phyloP scores from a whole-genome alignment of 2,888 invertebrate species.

The Drosophila histrio region DNA sequence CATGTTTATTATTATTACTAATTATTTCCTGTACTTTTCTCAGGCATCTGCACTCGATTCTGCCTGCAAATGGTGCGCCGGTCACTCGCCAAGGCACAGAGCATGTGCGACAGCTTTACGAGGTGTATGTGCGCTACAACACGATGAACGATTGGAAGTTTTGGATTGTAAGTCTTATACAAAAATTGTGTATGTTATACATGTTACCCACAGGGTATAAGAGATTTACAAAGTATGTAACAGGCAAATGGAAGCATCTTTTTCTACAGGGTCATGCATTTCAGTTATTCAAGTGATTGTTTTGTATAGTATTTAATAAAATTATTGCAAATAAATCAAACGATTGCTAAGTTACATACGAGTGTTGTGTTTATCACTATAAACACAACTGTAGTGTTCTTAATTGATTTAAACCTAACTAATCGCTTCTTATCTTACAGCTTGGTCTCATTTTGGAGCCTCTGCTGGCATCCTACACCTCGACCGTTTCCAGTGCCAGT shows the following conservation, averaged over 20 bases:
- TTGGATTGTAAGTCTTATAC: constrained; percentile 92
- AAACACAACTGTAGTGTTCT: no score
- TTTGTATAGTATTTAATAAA: no score
- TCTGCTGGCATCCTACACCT: constrained; percentile 94
- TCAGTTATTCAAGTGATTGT: no score
- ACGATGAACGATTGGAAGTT: constrained; percentile 98
- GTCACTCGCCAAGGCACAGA: constrained; percentile 95
- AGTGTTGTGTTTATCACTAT: no score
- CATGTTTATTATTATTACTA: no score
- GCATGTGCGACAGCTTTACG: constrained; percentile 96
- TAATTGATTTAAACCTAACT: background rate
- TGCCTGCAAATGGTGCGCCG: constrained; percentile 98
- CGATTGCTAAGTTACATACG: no score
- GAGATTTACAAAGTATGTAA: no score
- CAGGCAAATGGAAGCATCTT: no score
- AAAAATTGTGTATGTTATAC: background rate
- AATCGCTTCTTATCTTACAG: constrained; percentile 85
- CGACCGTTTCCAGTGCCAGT: constrained; percentile 95
- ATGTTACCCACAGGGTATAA: no score
- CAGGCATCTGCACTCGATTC: constrained; percentile 96
- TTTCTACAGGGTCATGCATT: no score
- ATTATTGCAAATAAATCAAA: no score
- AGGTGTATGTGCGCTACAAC: constrained; percentile 93
- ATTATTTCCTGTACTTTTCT: background rate
- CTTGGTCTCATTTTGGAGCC: constrained; percentile 96